Evolutionary conservation across 1,140 invertebrate genomes (phyloP).

Genomic region (Epicauta chinensis): DNA sequence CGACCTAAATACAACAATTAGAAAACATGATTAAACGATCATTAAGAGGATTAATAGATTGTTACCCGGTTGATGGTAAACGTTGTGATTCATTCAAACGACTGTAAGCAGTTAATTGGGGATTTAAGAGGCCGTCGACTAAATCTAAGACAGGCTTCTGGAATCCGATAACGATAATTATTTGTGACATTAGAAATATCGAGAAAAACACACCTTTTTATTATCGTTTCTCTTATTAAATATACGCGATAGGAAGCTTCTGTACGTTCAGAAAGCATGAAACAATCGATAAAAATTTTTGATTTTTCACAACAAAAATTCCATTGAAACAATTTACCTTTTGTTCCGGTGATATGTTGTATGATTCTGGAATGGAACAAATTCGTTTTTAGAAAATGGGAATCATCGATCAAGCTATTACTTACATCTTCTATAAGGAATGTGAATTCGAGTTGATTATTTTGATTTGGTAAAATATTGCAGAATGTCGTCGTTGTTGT

Average conservation of each 20-base stretch:
- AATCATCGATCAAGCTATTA: too few relatives aligned
- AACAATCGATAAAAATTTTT: conserved; percentile 12
- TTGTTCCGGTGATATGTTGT: conserved; percentile 9
- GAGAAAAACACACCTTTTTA: conserved; percentile 26
- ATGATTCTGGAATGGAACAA: conserved; percentile 15
- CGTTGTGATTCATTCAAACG: conserved; percentile 41
- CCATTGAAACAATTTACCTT: conserved; percentile 1
- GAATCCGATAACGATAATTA: conserved; percentile 17
- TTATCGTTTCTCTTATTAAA: conserved; percentile 30
- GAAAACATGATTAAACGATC: conserved; percentile 16
- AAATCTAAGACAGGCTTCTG: conserved; percentile 43
- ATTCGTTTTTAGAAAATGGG: conserved; percentile 1
- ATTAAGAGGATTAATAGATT: conserved; percentile 2
- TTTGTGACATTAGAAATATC: background rate
- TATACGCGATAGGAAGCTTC: conserved; percentile 29
- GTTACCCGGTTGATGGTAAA: conserved; percentile 37
- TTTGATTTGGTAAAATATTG: conserved; percentile 27
- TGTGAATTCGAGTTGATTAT: conserved; percentile 31
- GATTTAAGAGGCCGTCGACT: conserved; percentile 45
- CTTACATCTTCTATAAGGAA: conserved; percentile 36
- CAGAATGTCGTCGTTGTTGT: conserved; percentile 9
- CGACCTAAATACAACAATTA: too few relatives aligned
- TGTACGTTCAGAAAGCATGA: conserved; percentile 16
- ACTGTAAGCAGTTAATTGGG: conserved; percentile 43
- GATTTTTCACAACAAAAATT: conserved; percentile 5